Evolutionary conservation across 2,113 vertebrate genomes (phyloP).

Genomic region (Elephantulus edwardii): DNA sequence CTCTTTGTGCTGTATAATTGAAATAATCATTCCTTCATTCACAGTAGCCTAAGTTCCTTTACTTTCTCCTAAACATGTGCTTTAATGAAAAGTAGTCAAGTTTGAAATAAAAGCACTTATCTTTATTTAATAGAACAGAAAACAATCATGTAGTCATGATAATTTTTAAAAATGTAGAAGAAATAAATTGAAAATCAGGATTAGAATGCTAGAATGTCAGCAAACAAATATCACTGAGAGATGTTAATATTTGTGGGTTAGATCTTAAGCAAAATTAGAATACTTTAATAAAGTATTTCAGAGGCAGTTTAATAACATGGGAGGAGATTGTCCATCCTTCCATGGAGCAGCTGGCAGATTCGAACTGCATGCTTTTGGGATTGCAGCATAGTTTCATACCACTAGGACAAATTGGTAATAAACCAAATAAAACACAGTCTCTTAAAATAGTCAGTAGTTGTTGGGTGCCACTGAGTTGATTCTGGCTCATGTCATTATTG

Average conservation of each 20-base stretch:
- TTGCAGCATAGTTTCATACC: no score
- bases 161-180: not conserved
- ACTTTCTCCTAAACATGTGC: not conserved
- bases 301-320: no score
- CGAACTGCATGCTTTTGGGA: no score
- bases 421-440: not conserved
- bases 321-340: no score
- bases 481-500: no score
- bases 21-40: not conserved
- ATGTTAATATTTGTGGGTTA: not conserved
- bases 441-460: constrained; percentile 13
- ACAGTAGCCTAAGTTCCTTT: not conserved
- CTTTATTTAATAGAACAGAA: not conserved
- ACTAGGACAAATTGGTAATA: no score
- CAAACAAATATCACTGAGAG: not conserved
- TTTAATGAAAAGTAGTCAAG: not conserved
- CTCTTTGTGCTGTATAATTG: not conserved
- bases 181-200: constrained; percentile 4
- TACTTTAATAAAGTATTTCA: not conserved
- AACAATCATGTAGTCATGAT: not conserved
- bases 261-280: not conserved
- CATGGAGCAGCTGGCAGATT: no score
- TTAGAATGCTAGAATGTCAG: not conserved
- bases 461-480: not conserved
- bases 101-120: not conserved